Evolutionary conservation across 2,888 invertebrate genomes (phyloP), one percentile per base, ranked within the genome.

Genomic region (Dilophus febrilis): DNA sequence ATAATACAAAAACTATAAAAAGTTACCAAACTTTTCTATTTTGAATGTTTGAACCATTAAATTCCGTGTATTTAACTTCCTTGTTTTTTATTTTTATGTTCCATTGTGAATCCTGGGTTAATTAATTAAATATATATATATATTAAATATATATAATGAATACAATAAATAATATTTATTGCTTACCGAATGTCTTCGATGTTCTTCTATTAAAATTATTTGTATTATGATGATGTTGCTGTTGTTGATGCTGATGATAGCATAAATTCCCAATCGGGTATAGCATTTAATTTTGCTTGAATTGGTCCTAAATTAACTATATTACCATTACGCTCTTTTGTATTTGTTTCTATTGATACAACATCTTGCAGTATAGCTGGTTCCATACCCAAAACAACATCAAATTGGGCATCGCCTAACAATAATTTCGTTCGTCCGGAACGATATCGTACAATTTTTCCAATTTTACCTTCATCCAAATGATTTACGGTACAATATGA

Each of bases 381-480:
- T 40, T 71, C 69, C 1, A 71, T 68, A 13, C 74, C 74, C 45
- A 69, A 59, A 35, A 64, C 64, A 8, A 74, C 65, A 57, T 74
- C 73, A 47, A 71, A 73, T 16, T 59, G 52, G 0, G 70, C 66
- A 42, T 70, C 67, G 0, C 73, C 74, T 1, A 74, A 59, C 10
- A 59, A 49, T 7, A 74, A 54, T 37, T 68, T 68, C 35, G 70
- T 68, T 42, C 67, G 64, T 0, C 74, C 74, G 0, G 74, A 74
- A 32, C 66, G 67, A 49, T 70, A 72, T 13, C 72, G 64, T 29
- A 66, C 51, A 44, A 74, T 54, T 47, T 68, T 71, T 0, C 74
- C 74, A 27, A 74, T 65, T 45, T 65, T 65, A 1, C 74, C 74
- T 46, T 74, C 74, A 44, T 69, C 68, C 47, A 73, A 46, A 39